Evolutionary conservation across 2,888 invertebrate genomes (phyloP), one percentile per base, ranked within the genome.

Genomic region (Arenicola marina): DNA sequence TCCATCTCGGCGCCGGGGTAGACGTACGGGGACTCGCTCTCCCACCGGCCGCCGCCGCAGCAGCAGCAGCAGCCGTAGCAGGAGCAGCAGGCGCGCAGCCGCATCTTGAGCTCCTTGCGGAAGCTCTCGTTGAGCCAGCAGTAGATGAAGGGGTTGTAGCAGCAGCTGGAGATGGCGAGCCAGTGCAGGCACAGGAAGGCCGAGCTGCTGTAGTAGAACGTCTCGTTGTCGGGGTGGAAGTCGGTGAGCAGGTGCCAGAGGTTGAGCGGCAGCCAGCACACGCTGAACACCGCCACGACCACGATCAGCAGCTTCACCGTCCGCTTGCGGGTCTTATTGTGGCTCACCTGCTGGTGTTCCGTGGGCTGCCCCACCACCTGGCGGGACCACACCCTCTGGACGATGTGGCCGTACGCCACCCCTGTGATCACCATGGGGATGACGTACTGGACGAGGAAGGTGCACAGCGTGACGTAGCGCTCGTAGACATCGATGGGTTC

Each of bases 251-350:
- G 67, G 64, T 85, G 84, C 68, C 84, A 85, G 51, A 84, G 66
- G 60, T 84, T 84, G 24, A 85, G 78, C 0, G 87, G 87, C 68
- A 86, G 76, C 85, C 85, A 85, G 62, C 83, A 84, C 2, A 83
- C 58, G 1, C 82, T 82, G 72, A 85, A 85, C 28, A 81, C 76
- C 15, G 82, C 74, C 18, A 85, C 82, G 1, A 85, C 84, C 3
- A 83, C 70, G 21, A 84, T 78, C 26, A 85, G 74, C 80, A 85
- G 84, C 71, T 83, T 83, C 56, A 85, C 84, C 33, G 85, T 85
- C 68, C 81, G 83, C 56, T 79, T 74, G 63, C 84, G 84, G 3
- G 82, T 78, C 32, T 77, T 72, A 2, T 76, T 74, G 57, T 84
- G 84, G 4, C 76, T 75, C 32, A 74, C 73, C 46, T 80, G 75